These are phyloP conservation scores for Myotis pilosus DNA, from an alignment of 2,797 vertebrate genomes.

Conservation along the genomic window DNA sequence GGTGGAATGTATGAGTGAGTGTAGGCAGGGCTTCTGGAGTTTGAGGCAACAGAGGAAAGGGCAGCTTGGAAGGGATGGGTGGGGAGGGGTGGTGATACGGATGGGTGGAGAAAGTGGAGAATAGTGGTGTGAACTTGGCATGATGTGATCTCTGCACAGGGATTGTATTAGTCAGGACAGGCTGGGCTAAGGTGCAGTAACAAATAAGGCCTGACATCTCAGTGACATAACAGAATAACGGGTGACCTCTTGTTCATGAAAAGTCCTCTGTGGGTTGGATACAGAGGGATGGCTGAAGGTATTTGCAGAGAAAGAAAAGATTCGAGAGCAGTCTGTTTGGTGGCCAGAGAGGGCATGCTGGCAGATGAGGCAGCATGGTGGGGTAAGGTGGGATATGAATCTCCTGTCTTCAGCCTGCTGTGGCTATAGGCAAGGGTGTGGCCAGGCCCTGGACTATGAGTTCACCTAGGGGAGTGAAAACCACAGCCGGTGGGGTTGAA, in stretches of 20 bases:
- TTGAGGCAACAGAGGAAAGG: neutral
- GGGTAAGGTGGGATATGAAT: neutral
- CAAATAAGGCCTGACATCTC: neutral
- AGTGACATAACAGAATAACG: neutral
- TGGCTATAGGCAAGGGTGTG: neutral
- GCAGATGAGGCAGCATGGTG: neutral
- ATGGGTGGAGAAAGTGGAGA: neutral
- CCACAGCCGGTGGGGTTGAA: too few relatives aligned
- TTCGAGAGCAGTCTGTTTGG: neutral
- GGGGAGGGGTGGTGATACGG: neutral
- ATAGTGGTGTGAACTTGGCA: too few relatives aligned
- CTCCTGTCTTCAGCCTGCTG: neutral
- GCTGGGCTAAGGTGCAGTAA: neutral
- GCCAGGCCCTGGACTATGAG: neutral
- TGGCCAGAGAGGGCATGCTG: neutral
- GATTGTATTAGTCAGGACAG: neutral
- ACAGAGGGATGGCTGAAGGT: neutral
- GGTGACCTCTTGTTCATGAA: neutral
- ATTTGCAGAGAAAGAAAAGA: neutral
- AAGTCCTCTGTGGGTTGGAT: neutral
- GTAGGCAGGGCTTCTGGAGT: neutral
- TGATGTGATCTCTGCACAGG: rapidly evolving
- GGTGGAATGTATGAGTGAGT: neutral
- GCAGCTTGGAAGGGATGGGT: neutral
- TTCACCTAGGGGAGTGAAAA: neutral